A percentile compares a stretch with the other conserved stretches of the same genome.
phyloP scores from a whole-genome alignment of 2,888 invertebrate species.

The Hyles lineata region DNA sequence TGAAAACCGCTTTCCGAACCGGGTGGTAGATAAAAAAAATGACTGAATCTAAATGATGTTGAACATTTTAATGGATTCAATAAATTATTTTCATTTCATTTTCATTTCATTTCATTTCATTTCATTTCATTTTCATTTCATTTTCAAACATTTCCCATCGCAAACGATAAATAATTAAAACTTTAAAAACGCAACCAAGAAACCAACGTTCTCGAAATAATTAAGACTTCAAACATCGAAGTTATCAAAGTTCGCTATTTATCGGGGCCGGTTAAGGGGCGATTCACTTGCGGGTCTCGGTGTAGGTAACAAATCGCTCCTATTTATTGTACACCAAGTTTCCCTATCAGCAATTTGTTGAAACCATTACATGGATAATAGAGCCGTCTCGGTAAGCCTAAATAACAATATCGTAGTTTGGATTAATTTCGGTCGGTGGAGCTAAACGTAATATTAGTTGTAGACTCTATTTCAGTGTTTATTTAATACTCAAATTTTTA shows the following conservation, averaged over 20 bases:
- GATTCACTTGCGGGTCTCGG: constrained; percentile 29
- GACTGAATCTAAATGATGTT: no score
- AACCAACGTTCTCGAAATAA: background rate
- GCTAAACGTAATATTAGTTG: constrained; percentile 2
- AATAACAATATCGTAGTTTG: constrained; percentile 31
- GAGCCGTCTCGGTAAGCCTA: constrained; percentile 40
- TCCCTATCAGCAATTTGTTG: constrained; percentile 73
- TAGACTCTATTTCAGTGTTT: background rate
- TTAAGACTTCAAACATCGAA: constrained; percentile 19
- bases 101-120: no score
- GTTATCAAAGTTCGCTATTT: constrained; percentile 31
- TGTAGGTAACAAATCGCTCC: constrained; percentile 67
- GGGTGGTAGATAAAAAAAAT: no score
- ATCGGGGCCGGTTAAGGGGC: constrained; percentile 19
- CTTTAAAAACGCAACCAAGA: background rate
- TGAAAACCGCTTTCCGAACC: no score
- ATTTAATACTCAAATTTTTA: background rate
- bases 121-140: no score
- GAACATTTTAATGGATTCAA: no score
- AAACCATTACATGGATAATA: constrained; percentile 68
- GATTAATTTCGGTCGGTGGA: constrained; percentile 30
- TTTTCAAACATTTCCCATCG: no score
- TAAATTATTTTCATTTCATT: no score
- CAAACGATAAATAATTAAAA: background rate
- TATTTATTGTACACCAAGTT: constrained; percentile 73